Evolutionary conservation across 2,888 invertebrate species (phyloP).

Genomic region (Cheiracanthium punctorium): DNA sequence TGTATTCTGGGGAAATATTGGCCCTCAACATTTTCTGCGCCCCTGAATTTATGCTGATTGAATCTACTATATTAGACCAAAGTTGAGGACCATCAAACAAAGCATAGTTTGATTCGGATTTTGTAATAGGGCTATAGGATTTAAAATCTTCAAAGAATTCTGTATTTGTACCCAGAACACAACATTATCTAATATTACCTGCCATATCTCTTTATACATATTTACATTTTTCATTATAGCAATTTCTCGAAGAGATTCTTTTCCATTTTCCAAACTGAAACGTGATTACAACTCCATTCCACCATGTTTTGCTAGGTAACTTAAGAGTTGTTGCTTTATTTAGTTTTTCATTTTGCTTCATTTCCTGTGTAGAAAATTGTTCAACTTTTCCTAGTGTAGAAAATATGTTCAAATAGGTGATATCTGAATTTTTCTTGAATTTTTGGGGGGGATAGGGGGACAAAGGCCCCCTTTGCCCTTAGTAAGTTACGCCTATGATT

Average conservation of each 20-base stretch:
- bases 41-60: slow-evolving; percentile 1
- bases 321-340: slow-evolving; percentile 15
- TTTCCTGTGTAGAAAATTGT: not conserved
- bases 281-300: slow-evolving; percentile 14
- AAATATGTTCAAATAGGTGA: too few species aligned
- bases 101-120: slow-evolving; percentile 1
- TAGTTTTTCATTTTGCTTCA: slow-evolving; percentile 13
- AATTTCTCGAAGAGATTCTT: slow-evolving; percentile 13
- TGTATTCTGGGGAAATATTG: too few species aligned
- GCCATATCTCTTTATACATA: not conserved
- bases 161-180: slow-evolving; percentile 9
- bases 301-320: slow-evolving; percentile 8
- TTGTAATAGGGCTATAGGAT: not conserved
- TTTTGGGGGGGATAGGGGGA: too few species aligned
- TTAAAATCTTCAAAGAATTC: slow-evolving; percentile 1
- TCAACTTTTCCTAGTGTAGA: too few species aligned
- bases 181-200: slow-evolving; percentile 4
- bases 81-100: slow-evolving; percentile 13
- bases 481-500: too few species aligned
- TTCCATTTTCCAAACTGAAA: slow-evolving; percentile 16
- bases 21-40: too few species aligned
- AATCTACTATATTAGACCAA: slow-evolving; percentile 1
- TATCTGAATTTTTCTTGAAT: too few species aligned
- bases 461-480: too few species aligned
- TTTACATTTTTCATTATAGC: slow-evolving; percentile 8